A percentile compares a stretch with the other conserved stretches of the same genome.
Conservation (phyloP, 2,113 vertebrate species). For the Indicator indicator region DNA sequence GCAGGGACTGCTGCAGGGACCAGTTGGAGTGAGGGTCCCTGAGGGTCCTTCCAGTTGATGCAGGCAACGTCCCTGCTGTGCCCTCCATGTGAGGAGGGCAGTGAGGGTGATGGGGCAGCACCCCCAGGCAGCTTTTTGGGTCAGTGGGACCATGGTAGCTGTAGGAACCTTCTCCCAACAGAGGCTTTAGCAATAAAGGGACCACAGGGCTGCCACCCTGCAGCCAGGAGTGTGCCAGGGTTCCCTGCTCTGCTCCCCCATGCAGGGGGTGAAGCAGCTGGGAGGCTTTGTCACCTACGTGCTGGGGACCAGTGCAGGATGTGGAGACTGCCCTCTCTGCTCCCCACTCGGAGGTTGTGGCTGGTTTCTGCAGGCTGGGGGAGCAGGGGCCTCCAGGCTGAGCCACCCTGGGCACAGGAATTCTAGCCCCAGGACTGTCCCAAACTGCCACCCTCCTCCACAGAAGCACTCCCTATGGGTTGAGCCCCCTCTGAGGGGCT, state of each 20-base stretch:
- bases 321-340: too few relatives aligned
- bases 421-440: background rate
- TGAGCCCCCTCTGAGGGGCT: background rate
- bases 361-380: background rate
- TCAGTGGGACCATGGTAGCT: background rate
- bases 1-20: background rate
- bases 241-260: background rate
- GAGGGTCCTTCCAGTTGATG: too few relatives aligned
- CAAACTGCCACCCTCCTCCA: too few relatives aligned
- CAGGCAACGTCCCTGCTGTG: background rate
- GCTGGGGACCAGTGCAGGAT: accelerated
- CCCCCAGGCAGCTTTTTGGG: background rate
- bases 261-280: background rate
- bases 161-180: background rate
- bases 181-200: background rate
- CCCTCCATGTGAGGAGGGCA: too few relatives aligned
- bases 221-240: background rate
- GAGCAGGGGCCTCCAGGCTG: background rate
- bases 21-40: background rate
- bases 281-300: background rate
- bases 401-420: background rate
- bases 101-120: background rate
- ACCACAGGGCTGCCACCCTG: background rate
- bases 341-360: background rate
- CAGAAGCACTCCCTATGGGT: background rate